These are phyloP conservation scores for Plagodis dolabraria DNA, from an alignment of 2,888 invertebrate species.

Conservation along the genomic window DNA sequence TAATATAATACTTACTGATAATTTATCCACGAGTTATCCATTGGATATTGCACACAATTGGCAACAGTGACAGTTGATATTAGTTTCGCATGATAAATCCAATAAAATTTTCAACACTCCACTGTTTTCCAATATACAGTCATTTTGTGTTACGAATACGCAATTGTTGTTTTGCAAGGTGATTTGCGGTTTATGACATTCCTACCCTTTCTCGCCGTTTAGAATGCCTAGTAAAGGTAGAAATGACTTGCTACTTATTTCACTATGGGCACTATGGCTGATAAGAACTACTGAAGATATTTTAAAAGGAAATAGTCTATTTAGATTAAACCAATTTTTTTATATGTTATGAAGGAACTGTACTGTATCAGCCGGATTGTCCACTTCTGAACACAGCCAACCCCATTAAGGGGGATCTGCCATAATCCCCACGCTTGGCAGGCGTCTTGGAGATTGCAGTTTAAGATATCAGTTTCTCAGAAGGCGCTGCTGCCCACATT, in stretches of 20 bases:
- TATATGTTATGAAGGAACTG: no score
- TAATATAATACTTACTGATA: no score
- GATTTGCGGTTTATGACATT: slow-evolving; percentile 31
- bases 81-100: slow-evolving; percentile 44
- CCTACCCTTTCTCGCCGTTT: not conserved
- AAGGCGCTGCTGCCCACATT: no score
- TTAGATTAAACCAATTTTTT: no score
- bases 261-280: no score
- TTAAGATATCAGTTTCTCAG: no score
- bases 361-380: no score
- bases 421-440: no score
- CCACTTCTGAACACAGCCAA: no score
- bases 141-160: slow-evolving; percentile 29
- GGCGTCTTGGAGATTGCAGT: no score
- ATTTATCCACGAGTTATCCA: not conserved
- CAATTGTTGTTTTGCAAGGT: slow-evolving; percentile 30
- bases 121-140: slow-evolving; percentile 39
- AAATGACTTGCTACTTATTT: not conserved
- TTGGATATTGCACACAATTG: slow-evolving; percentile 31
- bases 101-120: slow-evolving; percentile 41
- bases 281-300: not conserved
- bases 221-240: not conserved
- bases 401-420: no score
- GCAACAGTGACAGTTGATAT: slow-evolving; percentile 30
- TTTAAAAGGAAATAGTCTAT: no score